Percentiles rank a stretch among this genome's conserved stretches.
phyloP scores from a whole-genome alignment of 2,797 vertebrate species.

The Tarsius wallacei region DNA sequence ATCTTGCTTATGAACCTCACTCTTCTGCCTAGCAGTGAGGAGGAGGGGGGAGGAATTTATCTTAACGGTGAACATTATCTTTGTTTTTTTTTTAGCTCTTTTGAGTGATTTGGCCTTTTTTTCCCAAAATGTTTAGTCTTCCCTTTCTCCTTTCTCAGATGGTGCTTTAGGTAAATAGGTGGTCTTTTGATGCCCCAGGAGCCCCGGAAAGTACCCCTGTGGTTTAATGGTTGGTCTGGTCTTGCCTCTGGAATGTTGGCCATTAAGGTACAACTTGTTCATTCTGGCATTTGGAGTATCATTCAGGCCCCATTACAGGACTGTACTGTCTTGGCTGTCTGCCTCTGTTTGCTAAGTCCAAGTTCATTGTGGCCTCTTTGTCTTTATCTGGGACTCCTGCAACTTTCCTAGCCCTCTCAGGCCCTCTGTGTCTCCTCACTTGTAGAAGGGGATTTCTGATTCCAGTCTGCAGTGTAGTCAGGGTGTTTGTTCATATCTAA shows the following conservation, averaged over 20 bases:
- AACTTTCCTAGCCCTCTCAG: not conserved
- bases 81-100: not conserved
- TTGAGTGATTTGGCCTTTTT: not conserved
- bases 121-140: not conserved
- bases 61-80: not conserved
- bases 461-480: not conserved
- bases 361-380: not conserved
- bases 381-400: not conserved
- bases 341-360: not conserved
- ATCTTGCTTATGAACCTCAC: not conserved
- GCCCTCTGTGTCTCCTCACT: not conserved
- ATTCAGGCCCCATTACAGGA: not conserved
- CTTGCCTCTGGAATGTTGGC: not conserved
- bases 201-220: not conserved
- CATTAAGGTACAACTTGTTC: not conserved
- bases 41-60: not conserved
- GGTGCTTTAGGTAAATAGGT: not conserved
- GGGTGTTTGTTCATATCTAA: not conserved
- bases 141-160: not conserved
- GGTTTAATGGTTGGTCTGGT: not conserved
- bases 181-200: not conserved
- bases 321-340: not conserved
- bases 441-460: not conserved
- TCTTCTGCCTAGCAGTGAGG: not conserved
- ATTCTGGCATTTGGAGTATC: not conserved